phyloP scores from a whole-genome alignment of 1,140 invertebrate species.

The Planococcus citri region DNA sequence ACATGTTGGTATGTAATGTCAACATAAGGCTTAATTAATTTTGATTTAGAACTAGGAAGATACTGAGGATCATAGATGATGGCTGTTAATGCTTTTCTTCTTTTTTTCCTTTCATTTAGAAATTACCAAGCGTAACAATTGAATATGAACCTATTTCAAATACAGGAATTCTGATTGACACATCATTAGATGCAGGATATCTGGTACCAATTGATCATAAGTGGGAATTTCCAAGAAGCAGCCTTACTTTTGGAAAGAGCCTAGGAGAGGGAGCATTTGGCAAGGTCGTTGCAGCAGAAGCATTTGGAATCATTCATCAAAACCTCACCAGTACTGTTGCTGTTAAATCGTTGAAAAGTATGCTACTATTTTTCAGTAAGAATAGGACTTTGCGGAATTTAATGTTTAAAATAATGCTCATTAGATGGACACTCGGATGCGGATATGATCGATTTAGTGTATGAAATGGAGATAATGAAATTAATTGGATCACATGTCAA shows the following conservation, averaged over 20 bases:
- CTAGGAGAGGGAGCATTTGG: slow-evolving; percentile 93
- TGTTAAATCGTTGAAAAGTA: slow-evolving; percentile 98
- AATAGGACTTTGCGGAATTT: too few species aligned
- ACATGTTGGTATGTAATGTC: too few species aligned
- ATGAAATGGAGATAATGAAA: slow-evolving; percentile 99
- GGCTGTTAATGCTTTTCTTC: too few species aligned
- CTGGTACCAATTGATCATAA: slow-evolving; percentile 80
- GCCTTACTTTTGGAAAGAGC: slow-evolving; percentile 59
- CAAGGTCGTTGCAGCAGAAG: slow-evolving; percentile 77
- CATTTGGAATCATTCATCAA: slow-evolving; percentile 52
- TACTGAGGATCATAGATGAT: too few species aligned
- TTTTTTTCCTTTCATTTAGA: too few species aligned
- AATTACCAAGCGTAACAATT: too few species aligned
- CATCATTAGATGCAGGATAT: slow-evolving; percentile 66
- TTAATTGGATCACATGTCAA: slow-evolving; percentile 96
- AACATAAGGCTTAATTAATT: too few species aligned
- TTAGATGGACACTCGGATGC: slow-evolving; percentile 87
- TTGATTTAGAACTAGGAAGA: too few species aligned
- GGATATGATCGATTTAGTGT: slow-evolving; percentile 91
- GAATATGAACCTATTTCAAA: too few species aligned
- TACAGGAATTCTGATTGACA: slow-evolving; percentile 35
- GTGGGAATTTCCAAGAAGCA: slow-evolving; percentile 79
- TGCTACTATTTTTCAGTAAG: too few species aligned
- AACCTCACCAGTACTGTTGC: slow-evolving; percentile 67
- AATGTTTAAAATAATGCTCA: slow-evolving; percentile 27